Base-by-base conservation (phyloP, 2,113 vertebrate species). In the Anoplopoma fimbria region DNA sequence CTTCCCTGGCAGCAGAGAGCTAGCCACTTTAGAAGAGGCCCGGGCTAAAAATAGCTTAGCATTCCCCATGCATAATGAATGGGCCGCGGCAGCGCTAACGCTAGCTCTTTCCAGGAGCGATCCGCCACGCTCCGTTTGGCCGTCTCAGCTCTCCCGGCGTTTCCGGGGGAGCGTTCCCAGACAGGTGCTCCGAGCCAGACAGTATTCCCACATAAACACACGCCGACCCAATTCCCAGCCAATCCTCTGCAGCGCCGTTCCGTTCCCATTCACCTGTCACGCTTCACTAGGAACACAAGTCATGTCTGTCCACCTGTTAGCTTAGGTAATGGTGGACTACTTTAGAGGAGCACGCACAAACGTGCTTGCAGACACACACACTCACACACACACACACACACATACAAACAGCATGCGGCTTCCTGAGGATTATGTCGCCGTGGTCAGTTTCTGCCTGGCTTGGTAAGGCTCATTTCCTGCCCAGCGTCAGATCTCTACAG, bases 31-130 rank as follows among this genome's bases (percentile, higher is more conserved):
- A 87, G 60, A 90, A 33, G 62, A 78, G 70, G 79, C 83, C 45
- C 0, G 36, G 21, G 78, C 88, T 94, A 93, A 91, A 94, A 95
- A 94, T 94, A 94, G 85, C 80, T 12, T 38, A 76, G 87, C 84
- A 82, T 92, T 89, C 82, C 81, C 89, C 89, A 94, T 95, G 91
- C 92, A 94, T 95, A 94, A 95, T 93, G 91, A 95, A 95, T 95
- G 89, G 88, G 79, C 84, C 88, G 91, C 88, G 87, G 91, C 88
- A 83, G 86, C 69, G 84, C 91, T 90, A 91, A 88, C 79, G 88
- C 83, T 78, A 85, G 84, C 87, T 90, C 93, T 93, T 92, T 93
- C 93, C 91, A 92, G 92, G 90, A 93, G 94, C 80, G 89, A 90
- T 94, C 93, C 77, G 93, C 89, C 75, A 91, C 88, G 88, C 92